Evolutionary conservation across 2,888 invertebrate species (phyloP).

Genomic region (Platycnemis pennipes): DNA sequence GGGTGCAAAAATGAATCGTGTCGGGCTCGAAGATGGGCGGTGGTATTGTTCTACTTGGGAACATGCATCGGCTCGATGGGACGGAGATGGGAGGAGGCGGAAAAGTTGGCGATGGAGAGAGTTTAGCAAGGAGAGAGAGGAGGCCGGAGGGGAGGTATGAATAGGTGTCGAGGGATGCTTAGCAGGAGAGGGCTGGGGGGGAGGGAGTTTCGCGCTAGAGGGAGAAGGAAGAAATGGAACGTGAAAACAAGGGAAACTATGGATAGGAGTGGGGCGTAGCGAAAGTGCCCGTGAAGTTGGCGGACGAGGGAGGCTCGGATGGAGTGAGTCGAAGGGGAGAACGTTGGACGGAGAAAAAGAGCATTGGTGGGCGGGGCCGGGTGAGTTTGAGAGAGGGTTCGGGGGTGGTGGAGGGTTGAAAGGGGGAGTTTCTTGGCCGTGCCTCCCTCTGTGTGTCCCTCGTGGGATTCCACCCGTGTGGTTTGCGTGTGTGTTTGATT

Average conservation of each 20-base stretch:
- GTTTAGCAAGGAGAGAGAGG: background rate
- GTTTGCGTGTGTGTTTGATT: slow-evolving; percentile 63
- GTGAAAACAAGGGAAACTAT: slow-evolving; percentile 23
- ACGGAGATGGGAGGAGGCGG: background rate
- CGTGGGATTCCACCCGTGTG: background rate
- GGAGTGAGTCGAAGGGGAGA: background rate
- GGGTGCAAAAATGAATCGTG: background rate
- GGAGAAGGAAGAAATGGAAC: background rate
- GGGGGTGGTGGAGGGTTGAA: background rate
- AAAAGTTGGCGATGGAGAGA: background rate
- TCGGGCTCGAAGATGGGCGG: background rate
- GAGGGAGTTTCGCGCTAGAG: background rate
- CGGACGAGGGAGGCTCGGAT: background rate
- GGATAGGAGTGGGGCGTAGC: background rate
- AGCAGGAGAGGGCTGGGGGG: background rate
- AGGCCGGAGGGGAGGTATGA: too few species aligned
- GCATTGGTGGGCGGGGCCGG: background rate
- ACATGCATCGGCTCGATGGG: background rate
- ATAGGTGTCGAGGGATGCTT: background rate
- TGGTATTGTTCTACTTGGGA: background rate
- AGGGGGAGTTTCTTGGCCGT: slow-evolving; percentile 60
- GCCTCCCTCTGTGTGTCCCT: background rate
- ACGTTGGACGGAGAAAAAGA: background rate
- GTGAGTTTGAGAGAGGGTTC: background rate
- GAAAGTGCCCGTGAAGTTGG: background rate